Conservation (phyloP, 2,888 invertebrate species). For the Lycaena phlaeas region DNA sequence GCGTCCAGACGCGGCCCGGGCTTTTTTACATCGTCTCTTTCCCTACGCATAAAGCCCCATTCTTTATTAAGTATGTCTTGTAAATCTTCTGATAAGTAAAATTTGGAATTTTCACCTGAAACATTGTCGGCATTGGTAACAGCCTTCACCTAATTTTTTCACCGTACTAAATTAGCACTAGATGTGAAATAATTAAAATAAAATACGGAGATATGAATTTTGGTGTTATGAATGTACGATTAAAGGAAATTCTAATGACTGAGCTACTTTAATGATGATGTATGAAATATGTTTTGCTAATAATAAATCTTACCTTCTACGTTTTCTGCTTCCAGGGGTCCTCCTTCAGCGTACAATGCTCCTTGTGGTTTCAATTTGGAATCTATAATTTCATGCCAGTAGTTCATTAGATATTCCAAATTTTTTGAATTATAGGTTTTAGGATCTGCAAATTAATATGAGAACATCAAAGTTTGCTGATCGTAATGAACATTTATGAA, state of each 20-base stretch:
- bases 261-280: not conserved
- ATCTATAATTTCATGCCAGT: constrained; percentile 47
- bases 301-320: constrained; percentile 36
- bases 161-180: constrained; percentile 16
- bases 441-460: constrained; percentile 24
- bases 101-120: constrained; percentile 69
- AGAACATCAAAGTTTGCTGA: too few species aligned
- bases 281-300: not conserved
- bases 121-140: constrained; percentile 57
- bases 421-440: constrained; percentile 40
- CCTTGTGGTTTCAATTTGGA: constrained; percentile 44
- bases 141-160: constrained; percentile 35
- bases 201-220: not conserved
- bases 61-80: constrained; percentile 76
- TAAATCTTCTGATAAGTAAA: constrained; percentile 63
- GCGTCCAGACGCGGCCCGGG: constrained; percentile 89
- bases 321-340: constrained; percentile 52
- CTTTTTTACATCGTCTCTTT: constrained; percentile 94
- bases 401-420: constrained; percentile 58
- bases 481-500: too few species aligned
- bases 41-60: constrained; percentile 88
- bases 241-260: not conserved
- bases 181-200: not conserved
- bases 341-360: constrained; percentile 57
- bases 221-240: not conserved